phyloP scores from a whole-genome alignment of 1,140 invertebrate species.

The Brachionus koreanus region DNA sequence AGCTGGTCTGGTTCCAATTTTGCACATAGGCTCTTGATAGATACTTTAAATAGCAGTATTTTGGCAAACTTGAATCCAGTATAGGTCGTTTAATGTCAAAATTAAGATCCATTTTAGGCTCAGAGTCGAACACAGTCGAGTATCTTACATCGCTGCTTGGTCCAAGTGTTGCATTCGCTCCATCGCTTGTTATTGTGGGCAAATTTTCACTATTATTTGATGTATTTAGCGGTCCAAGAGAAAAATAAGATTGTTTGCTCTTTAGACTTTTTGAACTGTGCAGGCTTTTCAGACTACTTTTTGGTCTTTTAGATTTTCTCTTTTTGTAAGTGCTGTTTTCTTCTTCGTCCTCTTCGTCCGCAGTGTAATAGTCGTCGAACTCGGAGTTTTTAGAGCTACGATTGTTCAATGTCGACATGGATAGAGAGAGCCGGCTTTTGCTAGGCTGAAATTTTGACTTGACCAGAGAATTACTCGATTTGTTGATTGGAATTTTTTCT shows the following conservation, averaged over 20 bases:
- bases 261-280: neutral
- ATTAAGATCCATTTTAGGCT: slow-evolving; percentile 41
- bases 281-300: neutral
- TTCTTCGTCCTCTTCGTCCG: slow-evolving; percentile 18
- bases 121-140: neutral
- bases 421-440: neutral
- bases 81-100: slow-evolving; percentile 39
- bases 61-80: slow-evolving; percentile 31
- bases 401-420: neutral
- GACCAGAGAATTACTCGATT: neutral
- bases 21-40: slow-evolving; percentile 9
- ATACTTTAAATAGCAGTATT: slow-evolving; percentile 43
- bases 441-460: neutral
- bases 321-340: neutral
- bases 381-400: neutral
- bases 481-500: neutral
- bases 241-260: slow-evolving; percentile 26
- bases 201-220: neutral
- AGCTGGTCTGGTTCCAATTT: slow-evolving; percentile 14
- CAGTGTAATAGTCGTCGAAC: slow-evolving; percentile 19
- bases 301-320: neutral
- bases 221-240: neutral
- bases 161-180: neutral
- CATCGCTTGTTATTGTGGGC: neutral
- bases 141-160: neutral